Conservation (phyloP, 2,113 vertebrate genomes). For the Cheilinus undulatus region DNA sequence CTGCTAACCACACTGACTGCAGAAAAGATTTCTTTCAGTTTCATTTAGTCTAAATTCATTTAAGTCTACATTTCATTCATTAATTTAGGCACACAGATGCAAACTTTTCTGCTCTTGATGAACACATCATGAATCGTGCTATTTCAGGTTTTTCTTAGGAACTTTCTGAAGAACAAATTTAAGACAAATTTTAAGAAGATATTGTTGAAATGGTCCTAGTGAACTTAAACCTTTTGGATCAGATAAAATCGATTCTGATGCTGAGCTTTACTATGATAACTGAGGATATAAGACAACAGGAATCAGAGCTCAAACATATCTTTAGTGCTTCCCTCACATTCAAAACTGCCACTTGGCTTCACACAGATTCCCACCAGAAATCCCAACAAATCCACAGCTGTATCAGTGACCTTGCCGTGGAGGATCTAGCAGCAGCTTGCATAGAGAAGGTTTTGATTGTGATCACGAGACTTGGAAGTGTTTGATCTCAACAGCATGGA, state of each 20-base stretch:
- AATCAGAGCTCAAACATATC: background rate
- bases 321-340: background rate
- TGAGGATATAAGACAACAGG: background rate
- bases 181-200: too few relatives aligned
- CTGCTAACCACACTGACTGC: too few relatives aligned
- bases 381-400: slow-evolving; percentile 26
- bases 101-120: too few relatives aligned
- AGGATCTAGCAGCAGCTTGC: slow-evolving; percentile 9
- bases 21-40: too few relatives aligned
- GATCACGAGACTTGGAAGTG: slow-evolving; percentile 47
- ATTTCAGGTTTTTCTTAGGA: too few relatives aligned
- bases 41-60: too few relatives aligned
- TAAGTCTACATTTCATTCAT: too few relatives aligned
- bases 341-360: background rate
- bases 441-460: slow-evolving; percentile 50
- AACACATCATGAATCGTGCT: too few relatives aligned
- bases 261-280: background rate
- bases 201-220: too few relatives aligned
- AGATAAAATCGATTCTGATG: background rate
- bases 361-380: background rate
- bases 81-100: too few relatives aligned
- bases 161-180: too few relatives aligned
- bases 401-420: slow-evolving; percentile 52
- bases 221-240: too few relatives aligned
- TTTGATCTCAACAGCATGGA: slow-evolving; percentile 59